Evolutionary conservation across 1,140 invertebrate species (phyloP).

Genomic region (Bombus confusus): DNA sequence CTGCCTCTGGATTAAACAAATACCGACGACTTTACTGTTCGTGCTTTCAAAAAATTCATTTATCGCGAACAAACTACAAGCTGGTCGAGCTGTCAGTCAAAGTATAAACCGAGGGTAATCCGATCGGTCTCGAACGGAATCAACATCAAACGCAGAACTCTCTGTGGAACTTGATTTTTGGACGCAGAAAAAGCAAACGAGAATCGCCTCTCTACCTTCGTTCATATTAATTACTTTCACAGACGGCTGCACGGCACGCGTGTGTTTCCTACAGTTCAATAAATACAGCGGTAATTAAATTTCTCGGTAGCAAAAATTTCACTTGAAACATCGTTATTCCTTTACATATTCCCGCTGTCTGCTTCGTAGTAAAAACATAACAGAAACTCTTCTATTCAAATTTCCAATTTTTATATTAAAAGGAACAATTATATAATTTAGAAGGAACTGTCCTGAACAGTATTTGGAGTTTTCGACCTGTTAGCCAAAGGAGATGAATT

Average conservation of each 20-base stretch:
- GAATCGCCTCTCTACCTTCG: slow-evolving; percentile 22
- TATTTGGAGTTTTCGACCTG: too few relatives aligned
- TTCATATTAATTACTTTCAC: slow-evolving; percentile 32
- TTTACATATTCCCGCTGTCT: too few relatives aligned
- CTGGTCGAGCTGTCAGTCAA: slow-evolving; percentile 30
- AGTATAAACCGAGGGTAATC: slow-evolving; percentile 30
- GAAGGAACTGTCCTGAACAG: too few relatives aligned
- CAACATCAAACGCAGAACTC: slow-evolving; percentile 30
- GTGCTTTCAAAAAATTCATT: slow-evolving; percentile 19
- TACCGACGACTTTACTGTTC: background rate
- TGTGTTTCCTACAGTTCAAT: background rate
- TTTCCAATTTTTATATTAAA: too few relatives aligned
- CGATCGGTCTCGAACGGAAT: slow-evolving; percentile 27
- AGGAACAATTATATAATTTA: too few relatives aligned
- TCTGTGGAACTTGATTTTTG: slow-evolving; percentile 15
- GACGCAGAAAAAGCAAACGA: background rate
- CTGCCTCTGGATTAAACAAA: slow-evolving; percentile 12
- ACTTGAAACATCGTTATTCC: background rate
- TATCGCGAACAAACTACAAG: slow-evolving; percentile 15
- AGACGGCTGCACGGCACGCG: background rate
- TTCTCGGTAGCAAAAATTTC: background rate
- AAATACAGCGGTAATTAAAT: background rate
- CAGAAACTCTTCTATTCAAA: too few relatives aligned
- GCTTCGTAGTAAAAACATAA: too few relatives aligned
- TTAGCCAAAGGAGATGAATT: too few relatives aligned